A percentile compares a stretch with the other conserved stretches of the same genome.
Evolutionary conservation across 2,888 invertebrate species (phyloP).

Genomic region (Spodoptera picta): DNA sequence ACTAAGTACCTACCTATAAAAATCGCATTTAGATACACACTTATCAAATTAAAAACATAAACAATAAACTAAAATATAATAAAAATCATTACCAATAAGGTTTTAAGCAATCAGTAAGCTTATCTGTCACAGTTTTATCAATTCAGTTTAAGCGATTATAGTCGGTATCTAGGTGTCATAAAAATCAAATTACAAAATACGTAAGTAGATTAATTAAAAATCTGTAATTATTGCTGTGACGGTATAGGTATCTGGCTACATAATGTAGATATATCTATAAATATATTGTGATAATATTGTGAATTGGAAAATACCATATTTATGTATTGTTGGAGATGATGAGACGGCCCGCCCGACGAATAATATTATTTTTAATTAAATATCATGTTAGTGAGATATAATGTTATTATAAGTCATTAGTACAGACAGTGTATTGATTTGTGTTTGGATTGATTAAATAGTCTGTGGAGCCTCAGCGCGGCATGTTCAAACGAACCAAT

Average conservation of each 20-base stretch:
- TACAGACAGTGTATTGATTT: too few species aligned
- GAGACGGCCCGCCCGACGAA: too few species aligned
- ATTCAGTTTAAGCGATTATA: slow-evolving; percentile 22
- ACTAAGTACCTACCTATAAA: too few species aligned
- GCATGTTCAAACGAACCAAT: too few species aligned
- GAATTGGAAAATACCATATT: neutral
- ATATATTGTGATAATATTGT: neutral
- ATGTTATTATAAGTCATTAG: too few species aligned
- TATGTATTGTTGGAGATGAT: too few species aligned
- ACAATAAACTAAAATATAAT: neutral
- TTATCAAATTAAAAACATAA: too few species aligned
- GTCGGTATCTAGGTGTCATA: neutral
- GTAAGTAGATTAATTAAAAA: slow-evolving; percentile 15
- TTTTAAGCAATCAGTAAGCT: slow-evolving; percentile 2
- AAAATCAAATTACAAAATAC: slow-evolving; percentile 13
- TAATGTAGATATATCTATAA: neutral
- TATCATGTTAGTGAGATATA: too few species aligned
- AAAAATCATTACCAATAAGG: neutral
- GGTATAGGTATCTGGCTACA: neutral
- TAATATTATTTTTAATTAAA: too few species aligned
- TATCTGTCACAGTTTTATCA: slow-evolving; percentile 13
- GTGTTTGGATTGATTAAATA: too few species aligned
- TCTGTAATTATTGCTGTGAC: slow-evolving; percentile 1
- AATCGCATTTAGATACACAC: too few species aligned
- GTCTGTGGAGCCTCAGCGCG: too few species aligned